Evolutionary conservation across 2,113 vertebrate species (phyloP).

Genomic region (Chaetodon auriga): DNA sequence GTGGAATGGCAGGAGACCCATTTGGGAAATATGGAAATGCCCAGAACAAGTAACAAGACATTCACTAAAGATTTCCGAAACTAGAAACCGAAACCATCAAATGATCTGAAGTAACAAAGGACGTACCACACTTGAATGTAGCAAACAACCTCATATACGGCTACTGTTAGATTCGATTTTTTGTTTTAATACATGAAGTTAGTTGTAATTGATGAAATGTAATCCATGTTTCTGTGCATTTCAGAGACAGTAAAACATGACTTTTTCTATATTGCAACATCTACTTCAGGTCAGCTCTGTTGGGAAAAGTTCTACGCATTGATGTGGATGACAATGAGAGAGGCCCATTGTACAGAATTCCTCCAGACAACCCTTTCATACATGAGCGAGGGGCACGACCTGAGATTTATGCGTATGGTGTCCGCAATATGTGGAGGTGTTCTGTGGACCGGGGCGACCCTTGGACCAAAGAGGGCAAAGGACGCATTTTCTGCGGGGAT

Average conservation of each 20-base stretch:
- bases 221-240: neutral
- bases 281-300: conserved; percentile 88
- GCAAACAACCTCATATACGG: neutral
- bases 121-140: neutral
- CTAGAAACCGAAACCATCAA: neutral
- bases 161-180: neutral
- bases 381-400: conserved; percentile 86
- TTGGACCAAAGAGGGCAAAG: conserved; percentile 87
- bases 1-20: conserved; percentile 97
- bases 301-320: conserved; percentile 96
- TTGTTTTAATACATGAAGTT: neutral
- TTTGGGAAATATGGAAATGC: conserved; percentile 95
- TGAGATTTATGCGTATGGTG: conserved; percentile 92
- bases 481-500: conserved; percentile 95
- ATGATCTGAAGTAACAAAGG: neutral
- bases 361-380: conserved; percentile 92
- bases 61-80: neutral
- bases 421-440: conserved; percentile 98
- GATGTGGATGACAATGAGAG: conserved; percentile 88
- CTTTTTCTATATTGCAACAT: neutral
- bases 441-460: conserved; percentile 94
- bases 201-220: neutral
- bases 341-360: conserved; percentile 90
- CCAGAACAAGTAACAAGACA: conserved; percentile 92
- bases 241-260: neutral